Base-by-base conservation (phyloP, 2,113 vertebrate genomes). In the Rhinichthys klamathensis region DNA sequence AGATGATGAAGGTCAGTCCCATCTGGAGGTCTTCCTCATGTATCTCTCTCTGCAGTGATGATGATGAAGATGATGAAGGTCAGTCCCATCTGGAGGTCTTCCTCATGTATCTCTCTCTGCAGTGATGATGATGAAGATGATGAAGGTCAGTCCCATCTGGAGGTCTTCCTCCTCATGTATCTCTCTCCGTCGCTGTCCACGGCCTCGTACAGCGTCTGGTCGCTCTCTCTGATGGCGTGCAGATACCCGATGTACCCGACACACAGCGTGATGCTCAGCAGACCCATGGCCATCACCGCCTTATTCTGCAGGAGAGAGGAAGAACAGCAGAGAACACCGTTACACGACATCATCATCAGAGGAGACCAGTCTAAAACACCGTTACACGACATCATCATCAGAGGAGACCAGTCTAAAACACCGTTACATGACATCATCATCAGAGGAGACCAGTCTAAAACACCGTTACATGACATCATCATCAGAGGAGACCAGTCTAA, bases 221-320 rank as follows among this genome's bases (percentile, higher is more conserved):
- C 94, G 79, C 97, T 97, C 67, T 98, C 98, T 87, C 94, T 92
- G 30, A 93, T 92, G 9, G 96, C 97, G 16, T 97, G 97, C 90
- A 98, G 90, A 90, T 99, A 99, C 38, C 97, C 98, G 87, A 99
- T 95, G 86, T 99, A 99, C 44, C 95, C 96, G 87, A 99, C 95
- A 1, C 98, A 98, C 35, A 98, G 84, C 0, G 96, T 96, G 90
- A 99, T 89, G 60, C 94, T 92, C 69, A 96, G 1, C 74, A 99
- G 91, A 72, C 98, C 98, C 41, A 98, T 96, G 10, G 87, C 95
- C 98, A 99, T 99, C 91, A 98, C 90, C 0, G 97, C 95, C 91
- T 97, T 99, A 89, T 98, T 99, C 98, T 99, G 96, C 80, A 72
- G 89, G 92, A 84, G 56, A 70, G 51, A 84, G 88, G 82, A 78